Base-by-base conservation (phyloP, 1,140 invertebrate species). In the Ylistrum balloti region DNA sequence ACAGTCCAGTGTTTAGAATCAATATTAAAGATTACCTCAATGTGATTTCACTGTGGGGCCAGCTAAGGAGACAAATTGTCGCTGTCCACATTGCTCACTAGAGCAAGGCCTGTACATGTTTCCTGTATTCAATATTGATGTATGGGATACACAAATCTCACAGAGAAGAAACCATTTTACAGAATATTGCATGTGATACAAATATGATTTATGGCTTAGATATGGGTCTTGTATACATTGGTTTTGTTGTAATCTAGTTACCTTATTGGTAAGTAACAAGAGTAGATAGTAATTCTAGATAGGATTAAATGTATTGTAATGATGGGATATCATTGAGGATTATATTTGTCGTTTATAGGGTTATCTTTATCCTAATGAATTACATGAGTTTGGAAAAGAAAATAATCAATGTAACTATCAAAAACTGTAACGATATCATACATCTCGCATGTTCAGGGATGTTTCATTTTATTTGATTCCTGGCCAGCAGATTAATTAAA, bases 201-300 rank as follows among this genome's bases (percentile, higher is more conserved):
- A 56, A 56, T 3, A 11, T 56, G 45, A 56, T 56, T 7, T 22
- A 56, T 22, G 20, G 45, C 45, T 20, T 3, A 11, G 13, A 74
- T n/a, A 28, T 1, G 22, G 28, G n/a, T n/a, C n/a, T n/a, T n/a
- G 17, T 74, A n/a, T 74, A 74, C 17, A n/a, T 74, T 74, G 56
- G 56, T 74, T 45, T 74, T 74, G 45, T 56, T 56, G 45, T 56
- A 56, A 56, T 56, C 45, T 56, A 22, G 45, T 20, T n/a, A 74
- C 22, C 1, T 5, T 74, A 74, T 11, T 28, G 56, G 56, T 28
- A 74, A 74, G 56, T 74, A 74, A 74, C 28, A 28, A 5, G 2
- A 74, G 56, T 74, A 74, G 56, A 3, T 74, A 74, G 56, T 74
- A 28, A 74, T 74, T 74, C 11, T 7, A 5, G 5, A 74, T 74